Conservation (phyloP, 2,797 vertebrate genomes). For the Alca torda region DNA sequence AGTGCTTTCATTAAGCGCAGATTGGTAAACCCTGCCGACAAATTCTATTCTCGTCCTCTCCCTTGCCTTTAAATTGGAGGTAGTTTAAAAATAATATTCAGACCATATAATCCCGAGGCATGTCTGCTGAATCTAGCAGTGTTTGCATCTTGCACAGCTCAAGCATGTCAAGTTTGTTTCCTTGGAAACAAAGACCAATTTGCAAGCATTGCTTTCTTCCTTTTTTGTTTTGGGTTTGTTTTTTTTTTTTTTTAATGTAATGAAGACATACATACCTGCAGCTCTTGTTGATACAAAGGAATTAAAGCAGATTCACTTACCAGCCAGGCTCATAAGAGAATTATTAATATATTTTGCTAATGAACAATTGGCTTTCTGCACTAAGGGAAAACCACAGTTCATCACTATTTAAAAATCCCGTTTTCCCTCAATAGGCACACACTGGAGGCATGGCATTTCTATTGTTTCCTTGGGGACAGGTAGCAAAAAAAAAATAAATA, state of each 20-base stretch:
- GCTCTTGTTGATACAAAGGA: conserved; percentile 15
- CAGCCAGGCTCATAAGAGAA: background rate
- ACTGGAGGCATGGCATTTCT: background rate
- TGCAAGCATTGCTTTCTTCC: conserved; percentile 32
- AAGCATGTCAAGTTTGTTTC: conserved; percentile 69
- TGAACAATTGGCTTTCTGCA: background rate
- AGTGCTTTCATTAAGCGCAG: background rate
- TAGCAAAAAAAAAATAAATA: background rate
- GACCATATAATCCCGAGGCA: conserved; percentile 24
- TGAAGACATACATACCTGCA: conserved; percentile 28
- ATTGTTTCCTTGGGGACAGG: background rate
- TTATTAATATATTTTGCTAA: conserved; percentile 11
- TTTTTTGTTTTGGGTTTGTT: too few species aligned
- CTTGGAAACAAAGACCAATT: conserved; percentile 71
- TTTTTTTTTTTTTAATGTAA: background rate
- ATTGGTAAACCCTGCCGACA: conserved; percentile 4
- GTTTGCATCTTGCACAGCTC: conserved; percentile 54
- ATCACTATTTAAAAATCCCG: background rate
- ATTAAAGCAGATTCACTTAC: conserved; percentile 8
- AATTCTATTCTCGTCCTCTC: conserved; percentile 21
- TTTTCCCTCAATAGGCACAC: background rate
- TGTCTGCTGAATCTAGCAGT: conserved; percentile 18
- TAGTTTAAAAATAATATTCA: conserved; percentile 50
- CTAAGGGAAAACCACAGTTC: background rate
- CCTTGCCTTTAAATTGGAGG: conserved; percentile 6